These are phyloP conservation scores for Drosophila paulistorum DNA, from an alignment of 1,140 invertebrate species.

Conservation along the genomic window DNA sequence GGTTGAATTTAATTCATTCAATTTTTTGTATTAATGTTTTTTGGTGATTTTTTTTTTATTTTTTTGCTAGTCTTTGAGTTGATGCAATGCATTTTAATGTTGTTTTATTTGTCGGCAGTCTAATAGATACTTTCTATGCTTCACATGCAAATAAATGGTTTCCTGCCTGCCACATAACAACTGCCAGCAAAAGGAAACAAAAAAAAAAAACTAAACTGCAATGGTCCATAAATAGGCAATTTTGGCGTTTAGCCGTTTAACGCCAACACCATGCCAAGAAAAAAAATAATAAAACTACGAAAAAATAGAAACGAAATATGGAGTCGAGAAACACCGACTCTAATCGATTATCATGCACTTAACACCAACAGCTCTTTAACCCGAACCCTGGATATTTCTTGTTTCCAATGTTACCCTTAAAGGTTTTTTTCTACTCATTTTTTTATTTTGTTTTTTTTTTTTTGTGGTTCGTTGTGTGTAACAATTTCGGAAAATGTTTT, in stretches of 20 bases:
- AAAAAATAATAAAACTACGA: slow-evolving; percentile 3
- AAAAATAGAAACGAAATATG: slow-evolving; percentile 28
- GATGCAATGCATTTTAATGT: slow-evolving; percentile 58
- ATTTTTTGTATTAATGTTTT: neutral
- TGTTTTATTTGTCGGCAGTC: slow-evolving; percentile 29
- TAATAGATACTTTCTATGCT: slow-evolving; percentile 62
- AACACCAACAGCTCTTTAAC: slow-evolving; percentile 79
- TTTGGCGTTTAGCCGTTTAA: slow-evolving; percentile 69
- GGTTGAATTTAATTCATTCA: slow-evolving; percentile 7
- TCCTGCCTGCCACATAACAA: slow-evolving; percentile 47
- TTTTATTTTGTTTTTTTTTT: slow-evolving; percentile 6
- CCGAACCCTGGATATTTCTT: slow-evolving; percentile 38
- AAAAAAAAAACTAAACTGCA: slow-evolving; percentile 33
- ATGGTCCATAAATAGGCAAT: slow-evolving; percentile 72
- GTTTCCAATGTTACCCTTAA: slow-evolving; percentile 66
- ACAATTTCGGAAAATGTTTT: slow-evolving; percentile 72
- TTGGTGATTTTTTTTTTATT: slow-evolving; percentile 35
- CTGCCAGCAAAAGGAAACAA: slow-evolving; percentile 2
- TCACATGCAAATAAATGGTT: slow-evolving; percentile 72
- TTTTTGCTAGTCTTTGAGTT: slow-evolving; percentile 16
- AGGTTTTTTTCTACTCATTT: slow-evolving; percentile 43
- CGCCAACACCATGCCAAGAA: slow-evolving; percentile 57
- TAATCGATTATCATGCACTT: slow-evolving; percentile 80
- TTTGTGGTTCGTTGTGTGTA: slow-evolving; percentile 25
- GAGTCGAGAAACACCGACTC: slow-evolving; percentile 46